Conservation (phyloP, 2,888 invertebrate species). For the Dasypogon diadema region DNA sequence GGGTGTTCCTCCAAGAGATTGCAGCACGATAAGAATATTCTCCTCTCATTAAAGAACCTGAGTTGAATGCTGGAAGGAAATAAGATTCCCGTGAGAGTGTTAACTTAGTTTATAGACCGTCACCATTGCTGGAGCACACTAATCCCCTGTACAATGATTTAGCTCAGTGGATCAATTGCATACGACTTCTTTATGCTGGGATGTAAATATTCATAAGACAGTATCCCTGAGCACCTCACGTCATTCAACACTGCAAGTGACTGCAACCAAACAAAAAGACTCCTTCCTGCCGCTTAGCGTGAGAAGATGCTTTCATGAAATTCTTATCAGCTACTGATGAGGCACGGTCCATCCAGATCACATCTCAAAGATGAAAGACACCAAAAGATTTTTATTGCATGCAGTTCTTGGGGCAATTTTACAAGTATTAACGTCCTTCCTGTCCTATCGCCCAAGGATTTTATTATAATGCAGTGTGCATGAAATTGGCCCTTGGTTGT, state of each 20-base stretch:
- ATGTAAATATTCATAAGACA: slow-evolving; percentile 29
- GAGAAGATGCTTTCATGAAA: slow-evolving; percentile 10
- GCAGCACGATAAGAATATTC: slow-evolving; percentile 35
- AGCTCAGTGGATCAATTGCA: background rate
- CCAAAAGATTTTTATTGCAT: slow-evolving; percentile 25
- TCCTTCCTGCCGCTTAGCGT: slow-evolving; percentile 16
- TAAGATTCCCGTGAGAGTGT: background rate
- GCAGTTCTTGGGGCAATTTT: slow-evolving; percentile 9
- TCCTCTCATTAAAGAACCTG: slow-evolving; percentile 21
- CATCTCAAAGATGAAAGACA: slow-evolving; percentile 1
- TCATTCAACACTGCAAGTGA: background rate
- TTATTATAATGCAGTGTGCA: background rate
- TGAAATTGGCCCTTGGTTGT: background rate
- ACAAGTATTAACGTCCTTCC: slow-evolving; percentile 9
- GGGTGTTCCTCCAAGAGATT: background rate
- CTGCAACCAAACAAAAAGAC: slow-evolving; percentile 3
- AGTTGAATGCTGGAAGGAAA: slow-evolving; percentile 1
- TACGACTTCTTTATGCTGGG: background rate
- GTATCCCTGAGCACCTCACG: background rate
- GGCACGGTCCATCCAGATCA: background rate
- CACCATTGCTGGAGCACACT: background rate
- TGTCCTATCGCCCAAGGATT: background rate
- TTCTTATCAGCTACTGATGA: slow-evolving; percentile 8
- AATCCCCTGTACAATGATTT: slow-evolving; percentile 20
- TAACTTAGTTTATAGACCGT: background rate